Percentiles rank a stretch among this genome's conserved stretches.
phyloP scores from a whole-genome alignment of 2,888 invertebrate genomes.

The Phlogophora meticulosa region DNA sequence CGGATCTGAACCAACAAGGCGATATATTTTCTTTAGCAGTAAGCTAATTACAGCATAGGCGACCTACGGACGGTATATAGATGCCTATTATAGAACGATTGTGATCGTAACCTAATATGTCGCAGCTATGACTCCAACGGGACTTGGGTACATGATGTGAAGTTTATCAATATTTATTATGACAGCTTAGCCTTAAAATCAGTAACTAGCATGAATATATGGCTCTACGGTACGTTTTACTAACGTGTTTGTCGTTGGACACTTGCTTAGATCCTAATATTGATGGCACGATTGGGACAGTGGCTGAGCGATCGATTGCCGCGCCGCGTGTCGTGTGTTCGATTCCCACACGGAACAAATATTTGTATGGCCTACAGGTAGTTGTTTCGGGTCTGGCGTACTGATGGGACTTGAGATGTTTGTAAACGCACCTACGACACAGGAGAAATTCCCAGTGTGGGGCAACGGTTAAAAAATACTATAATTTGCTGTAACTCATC shows the following conservation, averaged over 20 bases:
- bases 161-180: conserved; percentile 26
- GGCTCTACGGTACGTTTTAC: neutral
- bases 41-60: conserved; percentile 74
- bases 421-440: too few species aligned
- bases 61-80: conserved; percentile 67
- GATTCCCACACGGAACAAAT: too few species aligned
- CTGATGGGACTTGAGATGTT: too few species aligned
- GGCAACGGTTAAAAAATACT: too few species aligned
- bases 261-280: neutral
- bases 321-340: too few species aligned
- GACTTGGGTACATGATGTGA: conserved; percentile 15
- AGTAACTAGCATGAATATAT: conserved; percentile 19
- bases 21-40: conserved; percentile 78
- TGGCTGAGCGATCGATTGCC: too few species aligned
- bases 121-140: conserved; percentile 22
- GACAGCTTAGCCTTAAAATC: conserved; percentile 22
- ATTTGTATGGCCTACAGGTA: too few species aligned
- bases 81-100: conserved; percentile 49
- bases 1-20: conserved; percentile 82
- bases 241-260: neutral
- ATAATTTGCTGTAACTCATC: too few species aligned
- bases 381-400: too few species aligned
- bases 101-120: conserved; percentile 50
- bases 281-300: neutral
- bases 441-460: too few species aligned